Base-by-base conservation (phyloP, 2,888 invertebrate genomes). In the Lepidocyrtinus sp. region DNA sequence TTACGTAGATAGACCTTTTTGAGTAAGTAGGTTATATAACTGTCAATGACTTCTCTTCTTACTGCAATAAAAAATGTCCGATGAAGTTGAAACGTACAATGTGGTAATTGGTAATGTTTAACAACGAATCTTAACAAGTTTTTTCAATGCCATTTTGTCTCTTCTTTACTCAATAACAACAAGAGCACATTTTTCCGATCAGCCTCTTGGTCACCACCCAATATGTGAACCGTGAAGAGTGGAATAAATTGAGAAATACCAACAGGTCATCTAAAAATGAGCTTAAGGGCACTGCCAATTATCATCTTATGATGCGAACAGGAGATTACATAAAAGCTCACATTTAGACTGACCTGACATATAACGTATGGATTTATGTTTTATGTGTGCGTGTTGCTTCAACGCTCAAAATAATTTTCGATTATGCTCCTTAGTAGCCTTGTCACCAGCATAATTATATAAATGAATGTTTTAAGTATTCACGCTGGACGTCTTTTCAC, bases 11-110 rank as follows among this genome's bases (percentile, higher is more conserved):
- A 36, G 12, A 12, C 36, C 5, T 7, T 36, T 7, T 36, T 7
- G 5, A 36, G 12, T 36, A 75, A 75, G 61, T 68, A 69, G 75
- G 75, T 69, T 75, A 69, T 65, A 67, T 61, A 75, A 75, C 68
- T 69, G 26, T 69, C 75, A 68, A 45, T 62, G 63, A 61, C 55
- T 55, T 36, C 5, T 36, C 36, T 36, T 36, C 5, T 36, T 7
- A 5, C 36, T 12, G 12, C 5, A 36, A 36, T 12, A 36, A 7
- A 36, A 36, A 36, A 36, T 36, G 5, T n/a, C n/a, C 36, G 5
- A 36, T 5, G 12, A 12, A 36, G 36, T 5, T 12, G 12, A 36
- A 36, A 12, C 36, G 12, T 36, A 36, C 5, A 36, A 36, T 36
- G 5, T 36, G 36, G 12, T 36, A 36, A 36, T 36, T 36, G 12